Evolutionary conservation across 1,140 invertebrate species (phyloP), one percentile per base, ranked within the genome.

Genomic region (Mizuhopecten yessoensis): DNA sequence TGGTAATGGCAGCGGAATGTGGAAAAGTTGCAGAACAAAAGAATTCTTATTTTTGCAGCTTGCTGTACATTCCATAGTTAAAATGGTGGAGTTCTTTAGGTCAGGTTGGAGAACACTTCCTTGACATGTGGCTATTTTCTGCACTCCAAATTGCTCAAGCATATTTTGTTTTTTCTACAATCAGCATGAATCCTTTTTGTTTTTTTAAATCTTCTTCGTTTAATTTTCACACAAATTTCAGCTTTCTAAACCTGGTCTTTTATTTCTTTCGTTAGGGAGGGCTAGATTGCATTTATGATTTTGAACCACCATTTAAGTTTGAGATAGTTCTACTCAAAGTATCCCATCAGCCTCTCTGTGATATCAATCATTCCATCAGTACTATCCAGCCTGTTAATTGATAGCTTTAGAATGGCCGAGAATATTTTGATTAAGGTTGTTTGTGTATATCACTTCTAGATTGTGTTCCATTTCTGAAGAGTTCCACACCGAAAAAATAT

Each of bases 11-110:
- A 75, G 57, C 0, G 57, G 57, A 75, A 75, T 75, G 57, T 75
- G 57, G 57, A 75, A 75, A 75, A 75, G 57, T 75, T 75, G 57
- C 57, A 75, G 57, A 75, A 75, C 57, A 75, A 75, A 75, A 75
- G 57, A 75, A 75, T 75, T 75, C 57, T 75, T 75, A 75, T 75
- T 75, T 75, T 75, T 75, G 57, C 57, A 75, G 57, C 57, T 75
- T 75, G 9, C 29, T 23, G 57, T 75, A 75, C 57, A 75, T 75
- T 17, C 57, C 57, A 29, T 5, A 29, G 57, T 75, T 75, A 75
- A 75, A 75, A 75, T 75, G 57, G 23, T 17, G n/a, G 57, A 75
- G 29, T 75, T 5, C 5, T 75, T 75, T n/a, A 5, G 57, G 57
- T 75, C 3, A 17, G 3, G 57, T 75, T 75, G 57, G 29, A 29